These are phyloP conservation scores for Lerista edwardsae DNA, from an alignment of 2,797 vertebrate species.

Conservation along the genomic window DNA sequence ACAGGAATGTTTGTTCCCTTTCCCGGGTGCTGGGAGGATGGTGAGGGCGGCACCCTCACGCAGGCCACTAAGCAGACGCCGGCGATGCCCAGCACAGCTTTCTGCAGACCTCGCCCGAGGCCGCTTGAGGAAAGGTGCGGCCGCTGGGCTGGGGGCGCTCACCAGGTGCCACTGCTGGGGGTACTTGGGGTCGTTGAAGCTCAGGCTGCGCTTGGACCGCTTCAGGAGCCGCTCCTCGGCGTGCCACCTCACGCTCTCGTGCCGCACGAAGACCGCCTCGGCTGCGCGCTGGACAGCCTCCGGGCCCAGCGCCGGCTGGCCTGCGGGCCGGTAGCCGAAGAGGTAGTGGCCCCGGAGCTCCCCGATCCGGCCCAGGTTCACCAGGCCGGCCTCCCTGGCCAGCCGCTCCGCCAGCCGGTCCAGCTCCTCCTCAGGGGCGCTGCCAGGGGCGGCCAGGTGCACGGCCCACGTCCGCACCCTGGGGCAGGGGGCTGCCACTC, in stretches of 20 bases:
- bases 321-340: conserved; percentile 71
- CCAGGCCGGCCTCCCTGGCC: conserved; percentile 83
- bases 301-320: rapidly evolving
- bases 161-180: conserved; percentile 97
- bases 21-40: too few relatives aligned
- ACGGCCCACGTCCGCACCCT: conserved; percentile 87
- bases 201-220: conserved; percentile 89
- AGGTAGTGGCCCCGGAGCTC: conserved; percentile 92
- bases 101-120: background rate
- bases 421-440: conserved; percentile 58
- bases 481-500: conserved; percentile 42
- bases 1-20: too few relatives aligned
- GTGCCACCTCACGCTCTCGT: conserved; percentile 89
- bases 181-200: conserved; percentile 94
- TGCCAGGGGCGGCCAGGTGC: conserved; percentile 70
- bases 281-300: conserved; percentile 67
- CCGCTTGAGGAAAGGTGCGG: background rate
- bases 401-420: conserved; percentile 77
- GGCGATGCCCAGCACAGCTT: too few relatives aligned
- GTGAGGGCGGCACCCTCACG: too few relatives aligned
- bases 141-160: conserved; percentile 65
- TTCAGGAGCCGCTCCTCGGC: conserved; percentile 89
- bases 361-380: conserved; percentile 91
- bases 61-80: too few relatives aligned
- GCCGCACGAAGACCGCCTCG: conserved; percentile 78